A percentile compares a stretch with the other conserved stretches of the same genome.
Conservation (phyloP, 1,140 invertebrate genomes). For the Listronotus bonariensis region DNA sequence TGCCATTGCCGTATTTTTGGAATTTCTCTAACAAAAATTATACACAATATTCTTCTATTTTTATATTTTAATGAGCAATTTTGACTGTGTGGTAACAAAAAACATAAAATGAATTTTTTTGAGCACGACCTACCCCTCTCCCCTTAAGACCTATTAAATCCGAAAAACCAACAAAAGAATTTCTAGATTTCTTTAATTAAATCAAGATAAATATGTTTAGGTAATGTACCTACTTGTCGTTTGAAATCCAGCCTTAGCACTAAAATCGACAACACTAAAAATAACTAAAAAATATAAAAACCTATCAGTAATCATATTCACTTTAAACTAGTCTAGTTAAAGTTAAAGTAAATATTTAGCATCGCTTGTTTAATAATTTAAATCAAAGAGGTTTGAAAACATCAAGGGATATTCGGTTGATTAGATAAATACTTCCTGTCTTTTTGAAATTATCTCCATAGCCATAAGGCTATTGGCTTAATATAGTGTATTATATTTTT, state of each 20-base stretch:
- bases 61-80: too few relatives aligned
- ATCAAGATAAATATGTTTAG: not conserved
- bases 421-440: slow-evolving; percentile 12
- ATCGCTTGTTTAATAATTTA: slow-evolving; percentile 6
- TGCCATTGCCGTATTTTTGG: too few relatives aligned
- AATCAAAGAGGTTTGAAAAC: slow-evolving; percentile 3
- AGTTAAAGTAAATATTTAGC: not conserved
- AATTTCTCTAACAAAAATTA: too few relatives aligned
- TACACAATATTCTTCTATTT: too few relatives aligned
- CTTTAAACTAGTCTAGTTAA: not conserved
- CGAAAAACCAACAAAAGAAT: too few relatives aligned
- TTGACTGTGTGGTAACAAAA: too few relatives aligned
- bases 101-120: too few relatives aligned
- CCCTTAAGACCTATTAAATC: too few relatives aligned
- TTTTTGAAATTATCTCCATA: slow-evolving; percentile 4
- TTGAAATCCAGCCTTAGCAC: not conserved
- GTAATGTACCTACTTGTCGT: not conserved
- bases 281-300: not conserved
- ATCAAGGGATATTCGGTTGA: slow-evolving; percentile 6
- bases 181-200: too few relatives aligned
- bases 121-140: too few relatives aligned
- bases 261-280: not conserved
- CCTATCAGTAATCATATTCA: not conserved
- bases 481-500: not conserved
- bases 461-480: slow-evolving; percentile 5